Evolutionary conservation across 2,797 vertebrate genomes (phyloP).

Genomic region (Phrynocephalus vlangalii): DNA sequence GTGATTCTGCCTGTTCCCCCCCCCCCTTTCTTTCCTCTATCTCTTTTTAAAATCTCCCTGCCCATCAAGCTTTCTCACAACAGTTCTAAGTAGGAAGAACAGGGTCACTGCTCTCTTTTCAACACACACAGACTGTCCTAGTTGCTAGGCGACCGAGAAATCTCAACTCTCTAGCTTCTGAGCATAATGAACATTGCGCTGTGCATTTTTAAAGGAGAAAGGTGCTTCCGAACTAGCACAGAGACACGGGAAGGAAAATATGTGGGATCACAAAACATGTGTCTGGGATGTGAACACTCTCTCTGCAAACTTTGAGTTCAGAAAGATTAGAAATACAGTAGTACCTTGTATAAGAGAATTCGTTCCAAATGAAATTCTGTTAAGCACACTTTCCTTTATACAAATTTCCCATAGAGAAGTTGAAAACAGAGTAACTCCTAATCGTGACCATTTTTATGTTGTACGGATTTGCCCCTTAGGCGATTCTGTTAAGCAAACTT

Average conservation of each 20-base stretch:
- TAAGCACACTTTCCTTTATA: too few species aligned
- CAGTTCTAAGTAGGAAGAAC: slow-evolving; percentile 66
- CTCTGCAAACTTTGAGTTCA: too few species aligned
- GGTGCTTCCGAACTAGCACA: not conserved
- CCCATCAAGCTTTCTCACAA: slow-evolving; percentile 36
- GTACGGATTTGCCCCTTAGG: too few species aligned
- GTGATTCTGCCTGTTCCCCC: not conserved
- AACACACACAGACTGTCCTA: slow-evolving; percentile 62
- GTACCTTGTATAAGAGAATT: too few species aligned
- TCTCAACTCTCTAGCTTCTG: slow-evolving; percentile 67
- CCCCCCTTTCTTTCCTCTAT: not conserved
- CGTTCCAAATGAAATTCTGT: too few species aligned
- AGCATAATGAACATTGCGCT: slow-evolving; percentile 70
- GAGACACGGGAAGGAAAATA: not conserved
- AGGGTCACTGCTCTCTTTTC: slow-evolving; percentile 69
- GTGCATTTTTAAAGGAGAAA: slow-evolving; percentile 57
- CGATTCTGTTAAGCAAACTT: too few species aligned
- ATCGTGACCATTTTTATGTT: too few species aligned
- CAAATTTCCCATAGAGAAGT: too few species aligned
- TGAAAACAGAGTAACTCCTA: too few species aligned
- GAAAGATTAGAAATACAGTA: too few species aligned
- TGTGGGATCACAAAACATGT: not conserved
- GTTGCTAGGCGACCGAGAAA: slow-evolving; percentile 81
- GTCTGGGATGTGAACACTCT: too few species aligned
- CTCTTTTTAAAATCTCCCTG: not conserved